Evolutionary conservation across 2,888 invertebrate genomes (phyloP), one percentile per base, ranked within the genome.

Genomic region (Dasysyrphus tricinctus): DNA sequence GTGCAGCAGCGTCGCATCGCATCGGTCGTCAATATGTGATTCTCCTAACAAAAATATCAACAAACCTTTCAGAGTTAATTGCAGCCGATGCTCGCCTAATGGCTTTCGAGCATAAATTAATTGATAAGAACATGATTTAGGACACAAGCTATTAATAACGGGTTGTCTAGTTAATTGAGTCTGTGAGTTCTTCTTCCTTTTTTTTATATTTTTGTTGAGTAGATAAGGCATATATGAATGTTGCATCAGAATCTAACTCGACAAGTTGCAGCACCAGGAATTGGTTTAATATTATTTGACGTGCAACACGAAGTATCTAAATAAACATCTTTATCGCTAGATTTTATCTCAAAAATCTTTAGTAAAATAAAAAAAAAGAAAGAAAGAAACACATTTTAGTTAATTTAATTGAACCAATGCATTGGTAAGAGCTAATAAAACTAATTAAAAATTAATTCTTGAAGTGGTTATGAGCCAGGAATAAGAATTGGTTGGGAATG

Each of bases 61-160:
- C 81, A 81, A 72, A 29, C 77, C 42, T 63, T 65, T 70, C 56
- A 72, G 16, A 77, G 74, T 24, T 80, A 85, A 85, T 85, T 85
- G 80, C 69, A 47, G 11, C 16, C 81, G 76, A 54, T 77, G 81
- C 80, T 73, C 73, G 73, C 61, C 81, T 85, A 85, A 85, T 85
- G 85, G 81, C 61, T 81, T 85, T 63, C 42, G 74, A 74, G 61
- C 85, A 81, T 85, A 85, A 85, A 85, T 85, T 85, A 81, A 74
- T 85, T 85, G 85, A 85, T 85, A 85, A 85, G 85, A 67, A 73
- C 49, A 70, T 63, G 29, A 56, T 67, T 76, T 77, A 54, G 69
- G 63, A 54, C 44, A 73, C 72, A 56, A 56, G 72, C 72, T 69
- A 69, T 69, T 51, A 69, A 69, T 69, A 69, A 69, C 67, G 49